Evolutionary conservation across 37 sponge, comb jelly and placozoan genomes (phyloP).

Genomic region (Cliona cf. orientalis): DNA sequence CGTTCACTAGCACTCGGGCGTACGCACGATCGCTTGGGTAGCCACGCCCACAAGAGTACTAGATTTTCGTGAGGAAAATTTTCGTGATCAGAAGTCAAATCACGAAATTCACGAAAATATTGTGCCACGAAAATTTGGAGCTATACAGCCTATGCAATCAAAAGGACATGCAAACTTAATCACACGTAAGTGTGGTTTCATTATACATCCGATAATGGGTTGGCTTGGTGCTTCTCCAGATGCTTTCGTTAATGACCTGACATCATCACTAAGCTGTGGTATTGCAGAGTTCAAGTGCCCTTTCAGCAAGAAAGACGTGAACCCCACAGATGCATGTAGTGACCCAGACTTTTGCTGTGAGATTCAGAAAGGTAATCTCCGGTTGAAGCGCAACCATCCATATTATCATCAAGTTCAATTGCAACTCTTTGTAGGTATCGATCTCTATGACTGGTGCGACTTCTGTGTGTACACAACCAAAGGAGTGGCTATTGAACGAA

Average conservation of each 20-base stretch:
- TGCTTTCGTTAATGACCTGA: conserved; percentile 2
- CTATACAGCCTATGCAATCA: no score
- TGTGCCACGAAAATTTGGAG: no score
- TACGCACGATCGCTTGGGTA: no score
- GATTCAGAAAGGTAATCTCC: neutral
- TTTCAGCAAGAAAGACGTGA: conserved; percentile 18
- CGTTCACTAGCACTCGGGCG: no score
- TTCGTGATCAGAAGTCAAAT: no score
- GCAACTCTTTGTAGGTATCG: conserved; percentile 40
- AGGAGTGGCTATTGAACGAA: conserved; percentile 46
- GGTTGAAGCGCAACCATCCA: conserved; percentile 37
- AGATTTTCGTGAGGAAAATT: no score
- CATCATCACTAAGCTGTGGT: neutral
- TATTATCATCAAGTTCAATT: conserved; percentile 66
- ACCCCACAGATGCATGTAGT: conserved; percentile 49
- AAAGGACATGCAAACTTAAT: neutral
- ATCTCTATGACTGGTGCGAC: conserved; percentile 39
- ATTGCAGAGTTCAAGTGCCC: conserved; percentile 68
- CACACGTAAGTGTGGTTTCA: neutral
- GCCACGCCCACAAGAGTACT: no score
- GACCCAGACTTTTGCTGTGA: conserved; percentile 21
- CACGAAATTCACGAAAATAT: no score
- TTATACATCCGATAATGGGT: neutral
- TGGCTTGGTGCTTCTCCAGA: conserved; percentile 45
- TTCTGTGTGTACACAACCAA: conserved; percentile 38